These are phyloP conservation scores for Lampris megalopsis DNA, from an alignment of 2,113 vertebrate species.

Conservation along the genomic window DNA sequence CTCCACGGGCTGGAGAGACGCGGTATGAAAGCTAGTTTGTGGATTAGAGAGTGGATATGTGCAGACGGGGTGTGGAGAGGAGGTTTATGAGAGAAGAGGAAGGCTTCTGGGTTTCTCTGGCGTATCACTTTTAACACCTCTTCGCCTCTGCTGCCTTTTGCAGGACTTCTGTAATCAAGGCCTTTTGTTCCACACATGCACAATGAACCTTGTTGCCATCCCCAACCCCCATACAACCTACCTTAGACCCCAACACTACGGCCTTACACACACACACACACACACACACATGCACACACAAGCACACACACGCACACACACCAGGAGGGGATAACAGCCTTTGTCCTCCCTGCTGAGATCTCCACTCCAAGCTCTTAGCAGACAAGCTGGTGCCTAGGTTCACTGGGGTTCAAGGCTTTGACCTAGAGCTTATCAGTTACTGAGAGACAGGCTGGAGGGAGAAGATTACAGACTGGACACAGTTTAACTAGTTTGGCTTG, in stretches of 20 bases:
- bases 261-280: constrained; percentile 26
- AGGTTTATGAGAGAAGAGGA: constrained; percentile 41
- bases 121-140: constrained; percentile 81
- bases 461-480: constrained; percentile 3
- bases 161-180: constrained; percentile 79
- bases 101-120: constrained; percentile 54
- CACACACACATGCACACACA: constrained; percentile 24
- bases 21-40: constrained; percentile 42
- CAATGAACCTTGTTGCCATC: constrained; percentile 57
- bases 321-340: constrained; percentile 61
- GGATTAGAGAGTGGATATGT: constrained; percentile 60
- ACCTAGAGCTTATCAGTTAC: constrained; percentile 60
- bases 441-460: constrained; percentile 36
- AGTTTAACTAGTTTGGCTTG: constrained; percentile 9
- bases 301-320: constrained; percentile 27
- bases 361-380: constrained; percentile 52
- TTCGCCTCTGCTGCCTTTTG: constrained; percentile 74
- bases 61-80: constrained; percentile 74
- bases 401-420: constrained; percentile 65
- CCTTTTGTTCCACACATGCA: constrained; percentile 80
- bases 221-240: constrained; percentile 41
- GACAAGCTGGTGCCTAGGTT: constrained; percentile 75
- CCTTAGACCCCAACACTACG: constrained; percentile 23
- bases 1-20: not conserved
- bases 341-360: constrained; percentile 59